Conservation (phyloP, 2,888 invertebrate genomes). For the Sinhomidia bicolor region DNA sequence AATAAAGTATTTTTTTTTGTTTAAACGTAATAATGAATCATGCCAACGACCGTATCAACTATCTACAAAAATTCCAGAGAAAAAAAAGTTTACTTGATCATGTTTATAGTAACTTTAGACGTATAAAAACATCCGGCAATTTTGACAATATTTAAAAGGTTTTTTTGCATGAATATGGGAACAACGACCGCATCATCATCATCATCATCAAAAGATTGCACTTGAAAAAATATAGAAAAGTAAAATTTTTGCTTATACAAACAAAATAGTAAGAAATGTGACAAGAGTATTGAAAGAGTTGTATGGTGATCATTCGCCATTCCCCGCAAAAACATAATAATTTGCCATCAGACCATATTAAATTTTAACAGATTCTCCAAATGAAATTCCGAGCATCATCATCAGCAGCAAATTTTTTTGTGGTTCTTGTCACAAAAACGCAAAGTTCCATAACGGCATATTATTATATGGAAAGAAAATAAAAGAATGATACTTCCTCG, state of each 20-base stretch:
- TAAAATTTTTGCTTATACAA: not conserved
- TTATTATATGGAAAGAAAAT: too few species aligned
- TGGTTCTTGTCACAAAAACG: not conserved
- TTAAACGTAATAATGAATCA: not conserved
- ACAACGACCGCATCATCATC: not conserved
- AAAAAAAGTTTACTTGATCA: not conserved
- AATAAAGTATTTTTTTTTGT: constrained; percentile 23
- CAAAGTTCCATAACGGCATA: not conserved
- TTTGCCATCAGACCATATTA: constrained; percentile 28
- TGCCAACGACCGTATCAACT: not conserved
- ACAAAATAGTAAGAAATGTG: constrained; percentile 23
- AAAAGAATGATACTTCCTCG: not conserved
- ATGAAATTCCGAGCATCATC: constrained; percentile 13
- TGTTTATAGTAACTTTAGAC: too few species aligned
- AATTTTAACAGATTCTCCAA: constrained; percentile 23
- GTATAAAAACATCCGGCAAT: not conserved
- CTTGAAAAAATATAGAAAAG: not conserved
- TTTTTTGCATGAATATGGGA: not conserved
- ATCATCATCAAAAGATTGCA: not conserved
- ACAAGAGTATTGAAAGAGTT: not conserved
- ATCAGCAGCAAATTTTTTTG: too few species aligned
- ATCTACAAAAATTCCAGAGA: too few species aligned
- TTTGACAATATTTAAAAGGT: not conserved
- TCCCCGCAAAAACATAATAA: constrained; percentile 31
- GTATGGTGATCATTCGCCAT: not conserved